These are phyloP conservation scores for Calameuta idolon DNA, from an alignment of 2,888 invertebrate genomes.

Conservation along the genomic window DNA sequence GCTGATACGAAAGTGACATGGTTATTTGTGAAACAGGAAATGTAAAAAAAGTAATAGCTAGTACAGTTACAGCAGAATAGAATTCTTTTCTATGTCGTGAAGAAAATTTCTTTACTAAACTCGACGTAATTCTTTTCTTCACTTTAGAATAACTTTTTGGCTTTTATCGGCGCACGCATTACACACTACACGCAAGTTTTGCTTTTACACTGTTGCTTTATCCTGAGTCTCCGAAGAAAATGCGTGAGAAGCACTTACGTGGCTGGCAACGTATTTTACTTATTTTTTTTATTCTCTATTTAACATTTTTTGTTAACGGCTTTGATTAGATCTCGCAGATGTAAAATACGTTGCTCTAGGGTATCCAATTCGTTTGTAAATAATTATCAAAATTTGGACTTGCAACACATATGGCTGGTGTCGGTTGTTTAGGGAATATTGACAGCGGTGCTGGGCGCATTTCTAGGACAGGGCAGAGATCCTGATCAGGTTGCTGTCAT, in stretches of 20 bases:
- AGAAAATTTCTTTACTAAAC: background rate
- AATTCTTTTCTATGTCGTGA: background rate
- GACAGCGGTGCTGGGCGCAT: conserved; percentile 90
- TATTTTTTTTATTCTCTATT: too few species aligned
- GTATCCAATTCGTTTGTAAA: conserved; percentile 39
- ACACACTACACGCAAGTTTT: background rate
- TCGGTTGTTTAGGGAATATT: conserved; percentile 85
- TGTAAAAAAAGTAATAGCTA: conserved; percentile 5
- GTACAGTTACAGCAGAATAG: background rate
- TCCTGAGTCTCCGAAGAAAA: background rate
- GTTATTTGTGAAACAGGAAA: background rate
- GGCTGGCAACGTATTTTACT: background rate
- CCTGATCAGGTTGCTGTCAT: conserved; percentile 92
- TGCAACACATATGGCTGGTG: conserved; percentile 58
- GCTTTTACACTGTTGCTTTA: background rate
- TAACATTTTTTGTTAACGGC: background rate
- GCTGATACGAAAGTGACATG: background rate
- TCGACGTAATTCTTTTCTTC: background rate
- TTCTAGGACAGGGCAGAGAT: conserved; percentile 88
- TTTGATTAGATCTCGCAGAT: background rate
- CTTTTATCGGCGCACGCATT: background rate
- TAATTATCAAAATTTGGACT: conserved; percentile 46
- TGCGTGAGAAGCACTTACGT: background rate
- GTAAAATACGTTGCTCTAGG: background rate
- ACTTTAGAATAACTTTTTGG: background rate